phyloP scores from a whole-genome alignment of 2,113 vertebrate species.

The Dunckerocampus dactyliophorus region DNA sequence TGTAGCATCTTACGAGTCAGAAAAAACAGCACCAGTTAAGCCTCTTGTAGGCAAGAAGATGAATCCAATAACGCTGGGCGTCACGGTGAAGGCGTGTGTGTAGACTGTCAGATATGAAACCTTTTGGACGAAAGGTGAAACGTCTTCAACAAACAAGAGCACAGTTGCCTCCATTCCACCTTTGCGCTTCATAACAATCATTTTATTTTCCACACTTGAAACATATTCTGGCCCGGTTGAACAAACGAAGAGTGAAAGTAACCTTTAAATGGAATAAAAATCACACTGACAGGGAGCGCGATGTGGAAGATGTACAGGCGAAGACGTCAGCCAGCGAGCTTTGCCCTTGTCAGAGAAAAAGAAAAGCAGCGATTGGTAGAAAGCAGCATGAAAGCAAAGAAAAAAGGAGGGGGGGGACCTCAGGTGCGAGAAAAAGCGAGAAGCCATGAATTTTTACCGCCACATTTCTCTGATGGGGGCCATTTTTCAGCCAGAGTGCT shows the following conservation, averaged over 20 bases:
- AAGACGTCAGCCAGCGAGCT: conserved; percentile 6
- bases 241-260: neutral
- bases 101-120: too few species aligned
- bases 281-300: neutral
- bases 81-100: too few species aligned
- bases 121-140: too few species aligned
- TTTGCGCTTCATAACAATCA: too few species aligned
- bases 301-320: neutral
- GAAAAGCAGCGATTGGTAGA: neutral
- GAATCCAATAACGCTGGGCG: too few species aligned
- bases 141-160: too few species aligned
- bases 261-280: too few species aligned
- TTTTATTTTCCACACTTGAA: neutral
- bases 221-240: neutral
- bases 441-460: conserved; percentile 41
- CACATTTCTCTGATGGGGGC: conserved; percentile 42
- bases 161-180: too few species aligned
- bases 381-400: conserved; percentile 1
- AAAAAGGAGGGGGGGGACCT: neutral
- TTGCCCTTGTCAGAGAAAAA: conserved; percentile 40
- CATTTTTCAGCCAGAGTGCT: conserved; percentile 47
- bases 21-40: neutral
- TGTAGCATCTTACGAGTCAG: too few species aligned
- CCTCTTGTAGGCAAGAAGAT: neutral
- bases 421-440: neutral